Percentiles rank a stretch among this genome's conserved stretches.
phyloP scores from a whole-genome alignment of 2,888 invertebrate genomes.

The Chloromyia formosa region DNA sequence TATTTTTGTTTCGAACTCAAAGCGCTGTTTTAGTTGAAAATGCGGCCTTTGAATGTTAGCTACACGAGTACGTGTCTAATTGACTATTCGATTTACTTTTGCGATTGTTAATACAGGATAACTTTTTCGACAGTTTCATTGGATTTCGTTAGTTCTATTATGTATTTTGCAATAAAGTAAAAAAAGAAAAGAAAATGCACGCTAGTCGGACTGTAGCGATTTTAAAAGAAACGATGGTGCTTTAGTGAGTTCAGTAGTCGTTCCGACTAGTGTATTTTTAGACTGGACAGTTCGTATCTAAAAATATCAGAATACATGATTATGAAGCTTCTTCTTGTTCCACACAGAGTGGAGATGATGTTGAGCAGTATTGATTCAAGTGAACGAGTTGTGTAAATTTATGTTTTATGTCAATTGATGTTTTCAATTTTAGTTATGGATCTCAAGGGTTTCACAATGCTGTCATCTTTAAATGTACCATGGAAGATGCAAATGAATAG shows the following conservation, averaged over 20 bases:
- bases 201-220: conserved; percentile 1
- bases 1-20: conserved; percentile 25
- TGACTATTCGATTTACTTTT: conserved; percentile 35
- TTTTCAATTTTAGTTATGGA: no score
- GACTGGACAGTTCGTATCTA: conserved; percentile 25
- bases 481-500: no score
- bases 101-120: conserved; percentile 34
- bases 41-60: conserved; percentile 17
- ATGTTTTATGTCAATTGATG: no score
- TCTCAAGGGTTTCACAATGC: no score
- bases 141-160: conserved; percentile 1
- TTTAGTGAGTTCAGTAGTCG: conserved; percentile 35
- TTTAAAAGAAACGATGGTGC: conserved; percentile 11
- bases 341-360: conserved; percentile 20
- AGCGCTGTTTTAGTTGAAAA: conserved; percentile 12
- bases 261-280: conserved; percentile 32
- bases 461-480: no score
- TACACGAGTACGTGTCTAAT: conserved; percentile 25
- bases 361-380: not conserved
- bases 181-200: not conserved
- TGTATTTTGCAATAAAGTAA: not conserved
- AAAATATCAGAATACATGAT: conserved; percentile 39
- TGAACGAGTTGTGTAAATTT: no score
- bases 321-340: conserved; percentile 40
- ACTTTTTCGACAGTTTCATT: conserved; percentile 36